These are phyloP conservation scores for Panthera leo DNA, from an alignment of 2,113 vertebrate genomes.

Conservation along the genomic window DNA sequence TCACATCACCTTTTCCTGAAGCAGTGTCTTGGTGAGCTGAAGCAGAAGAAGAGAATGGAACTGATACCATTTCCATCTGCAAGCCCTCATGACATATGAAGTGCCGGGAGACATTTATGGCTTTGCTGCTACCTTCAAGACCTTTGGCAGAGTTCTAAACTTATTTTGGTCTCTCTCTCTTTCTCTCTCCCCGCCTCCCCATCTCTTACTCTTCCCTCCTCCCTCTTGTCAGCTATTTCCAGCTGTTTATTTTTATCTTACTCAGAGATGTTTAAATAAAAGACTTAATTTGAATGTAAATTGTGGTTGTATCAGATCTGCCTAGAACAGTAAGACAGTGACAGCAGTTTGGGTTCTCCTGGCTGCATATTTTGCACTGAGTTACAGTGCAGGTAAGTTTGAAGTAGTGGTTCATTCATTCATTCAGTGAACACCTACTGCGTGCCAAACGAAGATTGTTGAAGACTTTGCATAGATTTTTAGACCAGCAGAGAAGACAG, in stretches of 20 bases:
- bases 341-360: neutral
- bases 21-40: slow-evolving; percentile 18
- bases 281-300: slow-evolving; percentile 57
- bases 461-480: neutral
- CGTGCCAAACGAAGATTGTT: neutral
- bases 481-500: neutral
- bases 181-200: neutral
- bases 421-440: neutral
- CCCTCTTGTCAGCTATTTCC: slow-evolving; percentile 56
- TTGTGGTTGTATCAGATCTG: slow-evolving; percentile 58
- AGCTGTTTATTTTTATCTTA: slow-evolving; percentile 72
- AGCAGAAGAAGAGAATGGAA: slow-evolving; percentile 29
- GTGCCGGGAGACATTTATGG: slow-evolving; percentile 57
- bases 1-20: slow-evolving; percentile 43
- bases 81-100: slow-evolving; percentile 22
- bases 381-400: neutral
- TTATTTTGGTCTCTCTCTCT: slow-evolving; percentile 54
- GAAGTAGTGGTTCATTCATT: neutral
- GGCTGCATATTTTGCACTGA: neutral
- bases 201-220: neutral
- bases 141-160: slow-evolving; percentile 63
- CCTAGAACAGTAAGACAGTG: neutral
- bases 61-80: slow-evolving; percentile 47
- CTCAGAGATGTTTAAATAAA: slow-evolving; percentile 68
- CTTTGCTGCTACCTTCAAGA: slow-evolving; percentile 60